These are phyloP conservation scores for Bactericera cockerelli DNA, from an alignment of 1,140 invertebrate species.

Conservation along the genomic window DNA sequence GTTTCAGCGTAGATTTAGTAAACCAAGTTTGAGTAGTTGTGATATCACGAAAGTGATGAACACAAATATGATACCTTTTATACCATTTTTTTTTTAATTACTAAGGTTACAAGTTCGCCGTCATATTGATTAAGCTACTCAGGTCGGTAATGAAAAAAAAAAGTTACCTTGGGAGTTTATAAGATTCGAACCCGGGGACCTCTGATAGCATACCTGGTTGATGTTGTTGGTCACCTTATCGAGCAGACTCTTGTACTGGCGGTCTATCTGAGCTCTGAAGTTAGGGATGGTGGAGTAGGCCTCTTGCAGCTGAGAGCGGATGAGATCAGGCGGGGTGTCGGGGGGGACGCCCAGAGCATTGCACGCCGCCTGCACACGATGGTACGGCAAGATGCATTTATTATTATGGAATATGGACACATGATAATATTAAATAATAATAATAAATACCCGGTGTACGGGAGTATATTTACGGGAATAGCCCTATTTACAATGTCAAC, in stretches of 20 bases:
- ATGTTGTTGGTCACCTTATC: slow-evolving; percentile 80
- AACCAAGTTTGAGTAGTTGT: too few species aligned
- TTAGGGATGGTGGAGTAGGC: slow-evolving; percentile 55
- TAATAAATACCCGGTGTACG: background rate
- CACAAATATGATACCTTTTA: too few species aligned
- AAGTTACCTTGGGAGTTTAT: too few species aligned
- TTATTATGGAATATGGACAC: slow-evolving; percentile 10
- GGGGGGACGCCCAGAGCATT: slow-evolving; percentile 51
- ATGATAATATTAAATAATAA: slow-evolving; percentile 5
- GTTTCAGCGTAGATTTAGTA: too few species aligned
- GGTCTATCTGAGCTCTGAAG: slow-evolving; percentile 64
- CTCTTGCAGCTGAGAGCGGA: slow-evolving; percentile 51
- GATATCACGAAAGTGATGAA: too few species aligned
- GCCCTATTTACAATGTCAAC: too few species aligned
- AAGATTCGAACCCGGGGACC: too few species aligned
- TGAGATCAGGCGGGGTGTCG: slow-evolving; percentile 34
- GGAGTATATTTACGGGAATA: too few species aligned
- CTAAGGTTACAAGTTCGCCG: too few species aligned
- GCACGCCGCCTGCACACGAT: slow-evolving; percentile 39
- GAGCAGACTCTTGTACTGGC: slow-evolving; percentile 66
- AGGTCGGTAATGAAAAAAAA: too few species aligned
- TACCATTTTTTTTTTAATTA: too few species aligned
- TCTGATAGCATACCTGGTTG: slow-evolving; percentile 45
- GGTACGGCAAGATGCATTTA: slow-evolving; percentile 41
- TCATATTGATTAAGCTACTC: too few species aligned